These are phyloP conservation scores for Apostichopus parvimensis DNA, from an alignment of 35 echinoderm and acorn worm species.

Conservation along the genomic window DNA sequence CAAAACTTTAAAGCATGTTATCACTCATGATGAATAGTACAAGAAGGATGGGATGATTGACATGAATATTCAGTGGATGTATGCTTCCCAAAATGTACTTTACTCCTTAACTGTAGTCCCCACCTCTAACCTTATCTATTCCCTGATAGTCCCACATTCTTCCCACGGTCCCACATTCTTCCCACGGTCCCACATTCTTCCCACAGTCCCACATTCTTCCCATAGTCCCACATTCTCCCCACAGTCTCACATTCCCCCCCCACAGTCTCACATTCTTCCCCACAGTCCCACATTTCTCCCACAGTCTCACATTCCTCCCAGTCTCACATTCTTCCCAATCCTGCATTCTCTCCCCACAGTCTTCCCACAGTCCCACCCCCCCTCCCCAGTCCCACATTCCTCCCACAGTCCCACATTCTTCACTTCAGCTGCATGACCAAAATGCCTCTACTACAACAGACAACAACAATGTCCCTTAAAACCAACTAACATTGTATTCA, in stretches of 20 bases:
- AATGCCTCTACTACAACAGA: no score
- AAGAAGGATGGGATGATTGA: no score
- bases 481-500: no score
- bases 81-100: no score
- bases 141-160: background rate
- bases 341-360: no score
- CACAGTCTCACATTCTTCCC: background rate
- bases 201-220: background rate
- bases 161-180: background rate
- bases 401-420: background rate
- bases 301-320: background rate
- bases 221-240: background rate
- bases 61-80: background rate
- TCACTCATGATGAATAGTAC: no score
- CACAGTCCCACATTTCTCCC: background rate
- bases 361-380: no score
- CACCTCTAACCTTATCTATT: no score
- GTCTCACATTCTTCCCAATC: background rate
- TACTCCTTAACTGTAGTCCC: no score
- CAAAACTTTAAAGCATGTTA: no score
- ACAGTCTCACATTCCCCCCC: background rate
- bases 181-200: background rate
- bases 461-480: no score
- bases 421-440: no score
- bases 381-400: background rate